These are phyloP conservation scores for Oreochromis aureus DNA, from an alignment of 2,113 vertebrate species.

Conservation along the genomic window DNA sequence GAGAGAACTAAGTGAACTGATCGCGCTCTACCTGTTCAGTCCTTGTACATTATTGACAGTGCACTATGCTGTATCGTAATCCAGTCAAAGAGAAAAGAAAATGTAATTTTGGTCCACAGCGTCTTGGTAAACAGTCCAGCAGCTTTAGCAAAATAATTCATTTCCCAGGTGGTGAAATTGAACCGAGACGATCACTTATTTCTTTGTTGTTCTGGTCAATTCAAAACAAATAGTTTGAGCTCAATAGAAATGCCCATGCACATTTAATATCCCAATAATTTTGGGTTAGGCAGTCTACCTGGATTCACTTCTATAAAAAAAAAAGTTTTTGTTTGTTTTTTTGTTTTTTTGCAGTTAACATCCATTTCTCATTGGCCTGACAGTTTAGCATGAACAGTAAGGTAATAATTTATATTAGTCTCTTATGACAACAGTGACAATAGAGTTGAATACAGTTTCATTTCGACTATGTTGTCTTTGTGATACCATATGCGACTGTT, in stretches of 20 bases:
- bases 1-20: slow-evolving; percentile 35
- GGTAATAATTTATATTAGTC: background rate
- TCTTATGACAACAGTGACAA: background rate
- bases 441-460: background rate
- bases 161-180: background rate
- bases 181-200: background rate
- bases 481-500: background rate
- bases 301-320: background rate
- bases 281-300: background rate
- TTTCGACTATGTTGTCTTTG: background rate
- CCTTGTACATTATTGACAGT: slow-evolving; percentile 23
- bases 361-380: background rate
- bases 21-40: slow-evolving; percentile 25
- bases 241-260: background rate
- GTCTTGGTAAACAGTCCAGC: slow-evolving; percentile 7
- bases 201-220: background rate
- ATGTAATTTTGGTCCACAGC: background rate
- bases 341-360: background rate
- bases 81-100: background rate
- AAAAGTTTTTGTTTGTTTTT: rapidly evolving
- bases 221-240: background rate
- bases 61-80: background rate
- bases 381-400: background rate
- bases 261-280: background rate
- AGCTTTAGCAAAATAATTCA: background rate